A percentile compares a stretch with the other conserved stretches of the same genome.
Evolutionary conservation across 2,113 vertebrate genomes (phyloP).

Genomic region (Addax nasomaculatus): DNA sequence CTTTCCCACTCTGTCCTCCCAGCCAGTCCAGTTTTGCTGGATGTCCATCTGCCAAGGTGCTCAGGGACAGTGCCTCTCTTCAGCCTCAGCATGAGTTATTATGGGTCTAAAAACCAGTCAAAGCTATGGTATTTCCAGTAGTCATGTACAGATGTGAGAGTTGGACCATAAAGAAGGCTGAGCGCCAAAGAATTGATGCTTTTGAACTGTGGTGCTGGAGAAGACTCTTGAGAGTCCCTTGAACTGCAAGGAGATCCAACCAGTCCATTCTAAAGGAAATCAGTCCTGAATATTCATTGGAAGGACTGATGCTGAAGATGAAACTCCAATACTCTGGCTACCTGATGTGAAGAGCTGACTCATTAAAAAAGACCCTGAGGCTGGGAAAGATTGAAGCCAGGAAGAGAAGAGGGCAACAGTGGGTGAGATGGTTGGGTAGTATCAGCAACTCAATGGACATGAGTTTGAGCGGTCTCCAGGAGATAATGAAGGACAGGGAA

Average conservation of each 20-base stretch:
- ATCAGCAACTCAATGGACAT: background rate
- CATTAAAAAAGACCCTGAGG: background rate
- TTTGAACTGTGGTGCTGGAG: background rate
- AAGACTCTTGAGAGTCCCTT: background rate
- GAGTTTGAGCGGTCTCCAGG: background rate
- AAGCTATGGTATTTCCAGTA: background rate
- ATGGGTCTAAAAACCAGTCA: background rate
- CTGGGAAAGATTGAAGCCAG: background rate
- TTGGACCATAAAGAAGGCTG: background rate
- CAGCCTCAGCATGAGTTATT: background rate
- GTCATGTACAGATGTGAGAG: background rate
- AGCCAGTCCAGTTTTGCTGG: background rate
- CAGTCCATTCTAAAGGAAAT: background rate
- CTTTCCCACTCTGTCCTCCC: background rate
- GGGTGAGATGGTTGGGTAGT: background rate
- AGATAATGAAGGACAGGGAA: background rate
- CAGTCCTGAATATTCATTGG: background rate
- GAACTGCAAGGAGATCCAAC: rapidly evolving
- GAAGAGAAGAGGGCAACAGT: background rate
- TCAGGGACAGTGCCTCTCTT: background rate
- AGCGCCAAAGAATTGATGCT: background rate
- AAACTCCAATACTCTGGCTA: background rate
- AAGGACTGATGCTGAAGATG: background rate
- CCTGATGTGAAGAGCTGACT: background rate
- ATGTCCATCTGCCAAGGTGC: background rate